Evolutionary conservation across 2,113 vertebrate genomes (phyloP).

Genomic region (Epinephelus cyanopodus): DNA sequence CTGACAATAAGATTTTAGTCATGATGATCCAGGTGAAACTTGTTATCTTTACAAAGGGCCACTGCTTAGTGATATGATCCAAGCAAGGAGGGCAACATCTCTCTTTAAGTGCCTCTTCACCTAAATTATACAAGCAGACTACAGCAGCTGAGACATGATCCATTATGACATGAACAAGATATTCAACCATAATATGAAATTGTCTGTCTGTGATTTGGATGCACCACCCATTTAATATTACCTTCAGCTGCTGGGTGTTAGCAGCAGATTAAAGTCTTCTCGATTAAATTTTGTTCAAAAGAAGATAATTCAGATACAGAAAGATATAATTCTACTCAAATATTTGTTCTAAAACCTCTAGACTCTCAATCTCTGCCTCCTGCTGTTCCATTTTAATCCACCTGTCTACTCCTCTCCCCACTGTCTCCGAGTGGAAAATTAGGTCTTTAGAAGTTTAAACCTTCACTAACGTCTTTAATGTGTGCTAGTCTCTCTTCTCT

Average conservation of each 20-base stretch:
- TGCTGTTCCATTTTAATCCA: slow-evolving; percentile 21
- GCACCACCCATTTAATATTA: not conserved
- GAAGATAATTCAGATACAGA: not conserved
- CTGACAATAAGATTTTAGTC: slow-evolving; percentile 1
- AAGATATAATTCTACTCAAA: slow-evolving; percentile 8
- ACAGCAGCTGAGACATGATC: not conserved
- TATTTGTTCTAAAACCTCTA: slow-evolving; percentile 8
- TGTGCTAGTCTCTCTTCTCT: not conserved
- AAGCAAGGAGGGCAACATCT: not conserved
- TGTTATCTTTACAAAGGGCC: not conserved
- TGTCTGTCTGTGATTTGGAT: not conserved
- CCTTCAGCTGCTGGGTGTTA: not conserved
- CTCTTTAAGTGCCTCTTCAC: not conserved
- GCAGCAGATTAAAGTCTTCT: not conserved
- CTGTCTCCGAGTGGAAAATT: not conserved
- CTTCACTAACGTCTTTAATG: not conserved
- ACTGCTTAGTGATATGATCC: not conserved
- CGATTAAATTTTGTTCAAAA: not conserved
- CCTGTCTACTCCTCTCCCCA: not conserved
- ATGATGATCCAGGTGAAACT: not conserved
- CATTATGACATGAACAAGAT: not conserved
- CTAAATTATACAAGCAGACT: not conserved
- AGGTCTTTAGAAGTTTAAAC: not conserved
- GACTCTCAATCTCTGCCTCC: not conserved
- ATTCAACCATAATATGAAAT: slow-evolving; percentile 1